Conservation (phyloP, 2,797 vertebrate genomes). For the Gadopsis marmoratus region DNA sequence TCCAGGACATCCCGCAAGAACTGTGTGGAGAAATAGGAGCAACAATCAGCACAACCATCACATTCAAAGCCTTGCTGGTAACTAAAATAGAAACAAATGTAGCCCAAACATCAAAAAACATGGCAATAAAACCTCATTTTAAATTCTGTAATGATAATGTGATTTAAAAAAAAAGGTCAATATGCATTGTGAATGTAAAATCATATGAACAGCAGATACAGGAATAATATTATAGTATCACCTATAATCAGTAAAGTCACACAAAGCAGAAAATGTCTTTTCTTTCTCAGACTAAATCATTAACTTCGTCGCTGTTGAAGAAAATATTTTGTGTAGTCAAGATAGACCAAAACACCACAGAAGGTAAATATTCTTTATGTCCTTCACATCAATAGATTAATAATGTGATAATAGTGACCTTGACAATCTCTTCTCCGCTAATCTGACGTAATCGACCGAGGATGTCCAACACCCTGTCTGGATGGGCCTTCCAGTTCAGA, state of each 20-base stretch:
- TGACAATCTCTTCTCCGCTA: constrained; percentile 98
- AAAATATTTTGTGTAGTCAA: not conserved
- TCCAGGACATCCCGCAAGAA: constrained; percentile 98
- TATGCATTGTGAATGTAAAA: constrained; percentile 1
- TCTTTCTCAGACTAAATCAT: not conserved
- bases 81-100: constrained; percentile 68
- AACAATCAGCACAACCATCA: constrained; percentile 44
- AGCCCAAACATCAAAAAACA: constrained; percentile 40
- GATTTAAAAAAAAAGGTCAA: not conserved
- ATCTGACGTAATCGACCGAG: constrained; percentile 95
- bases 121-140: constrained; percentile 13
- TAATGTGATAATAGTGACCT: constrained; percentile 82
- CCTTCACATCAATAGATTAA: not conserved
- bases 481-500: constrained; percentile 99
- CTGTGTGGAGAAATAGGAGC: constrained; percentile 79
- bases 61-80: constrained; percentile 39
- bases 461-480: constrained; percentile 97
- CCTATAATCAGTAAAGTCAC: not conserved
- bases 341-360: not conserved
- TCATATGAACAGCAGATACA: not conserved
- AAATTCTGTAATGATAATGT: constrained; percentile 12
- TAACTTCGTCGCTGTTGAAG: not conserved
- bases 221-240: not conserved
- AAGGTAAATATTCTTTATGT: not conserved
- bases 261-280: not conserved